A percentile compares a stretch with the other conserved stretches of the same genome.
Evolutionary conservation across 2,113 vertebrate species (phyloP).

Genomic region (Pelmatolapia mariae): DNA sequence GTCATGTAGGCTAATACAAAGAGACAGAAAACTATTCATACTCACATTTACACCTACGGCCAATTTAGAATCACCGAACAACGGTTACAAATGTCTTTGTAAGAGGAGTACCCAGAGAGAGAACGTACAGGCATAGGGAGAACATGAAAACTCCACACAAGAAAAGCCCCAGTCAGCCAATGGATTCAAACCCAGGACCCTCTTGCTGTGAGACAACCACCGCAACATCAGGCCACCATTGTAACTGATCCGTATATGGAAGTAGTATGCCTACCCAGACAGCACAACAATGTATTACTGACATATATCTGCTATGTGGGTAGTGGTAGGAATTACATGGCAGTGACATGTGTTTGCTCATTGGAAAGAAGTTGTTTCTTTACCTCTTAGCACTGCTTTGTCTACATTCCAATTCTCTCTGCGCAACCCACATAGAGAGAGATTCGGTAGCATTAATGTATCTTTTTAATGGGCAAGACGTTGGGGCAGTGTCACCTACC

Average conservation of each 20-base stretch:
- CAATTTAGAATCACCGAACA: background rate
- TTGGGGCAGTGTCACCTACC: background rate
- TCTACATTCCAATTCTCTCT: background rate
- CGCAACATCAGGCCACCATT: background rate
- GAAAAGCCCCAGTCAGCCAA: background rate
- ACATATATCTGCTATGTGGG: background rate
- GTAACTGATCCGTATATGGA: background rate
- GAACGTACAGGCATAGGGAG: background rate
- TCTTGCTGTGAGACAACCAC: background rate
- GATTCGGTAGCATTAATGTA: background rate
- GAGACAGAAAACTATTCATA: background rate
- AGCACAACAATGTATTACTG: background rate
- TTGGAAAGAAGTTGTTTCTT: background rate
- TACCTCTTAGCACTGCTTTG: background rate
- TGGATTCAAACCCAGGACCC: background rate
- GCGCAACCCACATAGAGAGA: background rate
- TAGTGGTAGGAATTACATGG: background rate
- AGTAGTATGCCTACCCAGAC: background rate
- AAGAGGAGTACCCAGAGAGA: background rate
- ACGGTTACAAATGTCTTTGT: background rate
- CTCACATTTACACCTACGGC: background rate
- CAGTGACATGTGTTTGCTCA: background rate
- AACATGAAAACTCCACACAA: background rate
- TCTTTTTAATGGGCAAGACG: background rate
- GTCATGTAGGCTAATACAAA: background rate